A percentile compares a stretch with the other conserved stretches of the same genome.
phyloP scores from a whole-genome alignment of 1,140 invertebrate species.

The Gonioctena quinquepunctata region DNA sequence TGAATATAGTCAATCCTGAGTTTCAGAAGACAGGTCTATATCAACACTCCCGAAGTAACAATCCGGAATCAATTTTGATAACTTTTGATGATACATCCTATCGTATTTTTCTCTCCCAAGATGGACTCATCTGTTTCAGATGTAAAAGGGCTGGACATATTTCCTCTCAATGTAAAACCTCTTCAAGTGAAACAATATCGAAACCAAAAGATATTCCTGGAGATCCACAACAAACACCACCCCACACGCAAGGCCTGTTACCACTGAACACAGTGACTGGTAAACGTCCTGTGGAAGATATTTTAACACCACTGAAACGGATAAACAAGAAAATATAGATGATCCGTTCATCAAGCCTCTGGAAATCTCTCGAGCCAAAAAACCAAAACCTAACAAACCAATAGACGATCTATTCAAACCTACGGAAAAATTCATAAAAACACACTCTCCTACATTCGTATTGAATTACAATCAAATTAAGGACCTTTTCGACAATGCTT shows the following conservation, averaged over 20 bases:
- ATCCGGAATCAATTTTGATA: background rate
- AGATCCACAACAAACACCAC: too few species aligned
- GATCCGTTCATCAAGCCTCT: too few species aligned
- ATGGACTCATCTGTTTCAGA: background rate
- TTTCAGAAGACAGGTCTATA: constrained; percentile 18
- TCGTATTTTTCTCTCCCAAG: background rate
- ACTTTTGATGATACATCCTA: background rate
- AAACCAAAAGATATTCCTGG: too few species aligned
- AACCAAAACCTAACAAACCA: too few species aligned
- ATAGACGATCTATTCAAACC: too few species aligned
- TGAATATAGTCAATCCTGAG: constrained; percentile 23
- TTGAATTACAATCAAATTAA: background rate
- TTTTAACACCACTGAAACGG: too few species aligned
- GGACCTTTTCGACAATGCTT: background rate
- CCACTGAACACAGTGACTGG: too few species aligned
- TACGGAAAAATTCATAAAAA: background rate
- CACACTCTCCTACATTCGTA: background rate
- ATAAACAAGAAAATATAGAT: too few species aligned
- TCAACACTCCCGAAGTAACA: background rate
- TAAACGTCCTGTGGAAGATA: too few species aligned
- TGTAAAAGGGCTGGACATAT: background rate
- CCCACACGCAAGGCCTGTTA: too few species aligned
- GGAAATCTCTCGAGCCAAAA: too few species aligned
- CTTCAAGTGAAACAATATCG: too few species aligned
- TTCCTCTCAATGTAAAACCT: background rate